A percentile compares a stretch with the other conserved stretches of the same genome.
Evolutionary conservation across 2,113 vertebrate species (phyloP).

Genomic region (Willisornis vidua): DNA sequence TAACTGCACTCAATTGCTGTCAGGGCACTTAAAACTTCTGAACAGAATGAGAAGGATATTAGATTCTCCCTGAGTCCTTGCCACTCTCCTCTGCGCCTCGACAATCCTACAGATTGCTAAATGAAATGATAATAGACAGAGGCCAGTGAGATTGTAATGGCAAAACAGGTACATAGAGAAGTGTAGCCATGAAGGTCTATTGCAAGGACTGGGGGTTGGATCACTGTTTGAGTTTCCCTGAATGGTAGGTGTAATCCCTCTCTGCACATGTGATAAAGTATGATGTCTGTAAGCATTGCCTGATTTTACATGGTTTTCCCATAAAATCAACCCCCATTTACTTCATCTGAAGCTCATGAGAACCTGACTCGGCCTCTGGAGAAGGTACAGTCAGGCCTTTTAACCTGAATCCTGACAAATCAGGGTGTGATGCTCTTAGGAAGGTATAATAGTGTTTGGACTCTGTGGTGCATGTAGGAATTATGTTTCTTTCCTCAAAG

Average conservation of each 20-base stretch:
- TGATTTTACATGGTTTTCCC: background rate
- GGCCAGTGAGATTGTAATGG: background rate
- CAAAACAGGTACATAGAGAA: background rate
- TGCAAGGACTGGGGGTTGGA: background rate
- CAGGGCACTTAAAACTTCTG: background rate
- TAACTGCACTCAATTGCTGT: background rate
- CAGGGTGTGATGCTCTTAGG: background rate
- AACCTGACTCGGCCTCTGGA: background rate
- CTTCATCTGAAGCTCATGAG: background rate
- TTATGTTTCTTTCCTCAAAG: background rate
- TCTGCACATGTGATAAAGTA: background rate
- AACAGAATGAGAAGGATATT: background rate
- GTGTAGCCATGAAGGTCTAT: background rate
- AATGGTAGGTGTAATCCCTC: background rate
- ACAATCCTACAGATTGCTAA: background rate
- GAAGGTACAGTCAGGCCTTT: background rate
- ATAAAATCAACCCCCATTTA: background rate
- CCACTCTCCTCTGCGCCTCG: background rate
- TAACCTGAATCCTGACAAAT: background rate
- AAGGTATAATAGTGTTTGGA: background rate
- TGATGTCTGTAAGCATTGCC: background rate
- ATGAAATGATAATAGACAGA: background rate
- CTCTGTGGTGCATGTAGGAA: background rate
- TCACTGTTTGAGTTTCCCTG: background rate
- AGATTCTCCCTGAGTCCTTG: background rate